Conservation (phyloP, 2,888 invertebrate genomes). For the Drosophila niveifrons region DNA sequence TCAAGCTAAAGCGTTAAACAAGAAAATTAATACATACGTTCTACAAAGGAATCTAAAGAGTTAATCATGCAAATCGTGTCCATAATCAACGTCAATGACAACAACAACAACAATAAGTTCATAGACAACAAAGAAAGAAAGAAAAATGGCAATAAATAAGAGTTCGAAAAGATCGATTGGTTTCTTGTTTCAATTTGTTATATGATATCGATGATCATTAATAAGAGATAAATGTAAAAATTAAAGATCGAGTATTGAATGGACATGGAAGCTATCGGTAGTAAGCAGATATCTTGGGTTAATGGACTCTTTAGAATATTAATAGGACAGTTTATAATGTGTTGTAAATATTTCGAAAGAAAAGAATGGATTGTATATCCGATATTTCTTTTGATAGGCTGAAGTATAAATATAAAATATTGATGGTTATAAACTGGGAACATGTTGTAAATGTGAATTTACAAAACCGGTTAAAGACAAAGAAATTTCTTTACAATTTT, state of each 20-base stretch:
- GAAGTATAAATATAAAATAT: no score
- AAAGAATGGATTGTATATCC: background rate
- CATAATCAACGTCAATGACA: conserved; percentile 26
- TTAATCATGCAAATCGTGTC: conserved; percentile 71
- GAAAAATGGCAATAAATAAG: conserved; percentile 17
- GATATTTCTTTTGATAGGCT: no score
- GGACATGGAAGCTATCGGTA: background rate
- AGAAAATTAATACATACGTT: conserved; percentile 58
- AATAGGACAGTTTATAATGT: background rate
- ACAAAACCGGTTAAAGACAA: no score
- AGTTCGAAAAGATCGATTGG: conserved; percentile 47
- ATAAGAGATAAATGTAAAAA: conserved; percentile 3
- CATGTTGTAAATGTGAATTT: no score
- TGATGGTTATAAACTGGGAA: no score
- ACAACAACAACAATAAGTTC: conserved; percentile 9
- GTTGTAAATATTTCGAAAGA: background rate
- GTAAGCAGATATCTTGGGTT: background rate
- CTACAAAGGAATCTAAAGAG: conserved; percentile 41
- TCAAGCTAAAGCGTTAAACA: conserved; percentile 51
- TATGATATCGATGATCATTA: conserved; percentile 29
- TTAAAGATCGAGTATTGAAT: background rate
- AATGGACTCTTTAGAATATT: background rate
- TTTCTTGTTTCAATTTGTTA: conserved; percentile 40
- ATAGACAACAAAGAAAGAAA: conserved; percentile 19
- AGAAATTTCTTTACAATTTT: no score